Conservation (phyloP, 1,140 invertebrate species). For the Drosophila fuyamai region DNA sequence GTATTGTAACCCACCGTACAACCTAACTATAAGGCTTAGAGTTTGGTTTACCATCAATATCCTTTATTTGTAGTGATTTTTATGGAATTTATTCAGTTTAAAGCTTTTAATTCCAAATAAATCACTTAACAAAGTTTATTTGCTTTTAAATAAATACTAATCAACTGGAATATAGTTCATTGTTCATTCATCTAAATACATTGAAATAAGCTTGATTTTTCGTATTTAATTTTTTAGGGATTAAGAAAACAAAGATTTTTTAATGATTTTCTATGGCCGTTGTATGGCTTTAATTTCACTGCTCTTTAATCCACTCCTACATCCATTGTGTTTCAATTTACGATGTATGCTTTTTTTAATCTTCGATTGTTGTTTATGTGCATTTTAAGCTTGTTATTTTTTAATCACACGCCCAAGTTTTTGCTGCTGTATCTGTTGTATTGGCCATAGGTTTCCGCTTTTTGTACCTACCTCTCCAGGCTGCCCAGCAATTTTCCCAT, state of each 20-base stretch:
- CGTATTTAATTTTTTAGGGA: slow-evolving; percentile 9
- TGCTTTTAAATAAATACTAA: no score
- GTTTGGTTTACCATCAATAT: no score
- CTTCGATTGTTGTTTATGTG: slow-evolving; percentile 65
- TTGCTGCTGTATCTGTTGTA: slow-evolving; percentile 13
- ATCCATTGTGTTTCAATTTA: slow-evolving; percentile 26
- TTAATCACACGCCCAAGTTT: slow-evolving; percentile 74
- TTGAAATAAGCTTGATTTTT: not conserved
- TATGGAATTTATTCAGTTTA: no score
- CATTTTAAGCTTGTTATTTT: slow-evolving; percentile 80
- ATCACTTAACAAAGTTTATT: no score
- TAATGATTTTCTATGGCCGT: not conserved
- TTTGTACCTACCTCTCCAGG: not conserved
- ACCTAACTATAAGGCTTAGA: no score
- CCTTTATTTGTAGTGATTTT: no score
- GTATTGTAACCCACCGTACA: no score
- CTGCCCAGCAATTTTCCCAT: slow-evolving; percentile 31
- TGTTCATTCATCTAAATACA: no score
- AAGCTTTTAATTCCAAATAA: no score
- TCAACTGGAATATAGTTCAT: no score
- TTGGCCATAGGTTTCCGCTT: slow-evolving; percentile 10
- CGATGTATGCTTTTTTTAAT: slow-evolving; percentile 15
- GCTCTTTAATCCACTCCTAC: slow-evolving; percentile 2
- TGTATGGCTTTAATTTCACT: slow-evolving; percentile 1
- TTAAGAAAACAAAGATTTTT: not conserved